phyloP scores from a whole-genome alignment of 2,797 vertebrate genomes.

The Antrozous pallidus region DNA sequence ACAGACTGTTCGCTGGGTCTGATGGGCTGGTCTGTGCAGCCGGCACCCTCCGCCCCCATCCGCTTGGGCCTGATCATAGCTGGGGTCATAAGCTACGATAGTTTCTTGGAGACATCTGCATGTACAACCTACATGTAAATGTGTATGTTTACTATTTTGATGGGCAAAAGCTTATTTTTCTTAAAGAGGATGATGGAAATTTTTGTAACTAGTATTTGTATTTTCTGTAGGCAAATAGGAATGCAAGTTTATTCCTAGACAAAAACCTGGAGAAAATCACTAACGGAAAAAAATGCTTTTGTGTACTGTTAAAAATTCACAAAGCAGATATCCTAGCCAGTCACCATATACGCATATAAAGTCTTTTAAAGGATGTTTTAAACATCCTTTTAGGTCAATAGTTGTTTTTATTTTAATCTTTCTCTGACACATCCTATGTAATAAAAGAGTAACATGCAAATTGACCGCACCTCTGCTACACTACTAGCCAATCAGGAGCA shows the following conservation, averaged over 20 bases:
- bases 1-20: background rate
- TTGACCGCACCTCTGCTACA: no score
- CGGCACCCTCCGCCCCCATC: background rate
- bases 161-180: background rate
- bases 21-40: background rate
- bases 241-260: background rate
- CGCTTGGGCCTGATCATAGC: background rate
- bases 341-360: background rate
- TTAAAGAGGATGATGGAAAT: background rate
- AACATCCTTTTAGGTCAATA: background rate
- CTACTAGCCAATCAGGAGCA: no score
- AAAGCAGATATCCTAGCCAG: background rate
- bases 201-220: background rate
- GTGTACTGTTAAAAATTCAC: background rate
- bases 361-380: slow-evolving; percentile 14
- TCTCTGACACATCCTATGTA: no score
- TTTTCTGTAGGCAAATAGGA: slow-evolving; percentile 27
- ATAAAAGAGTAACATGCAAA: no score
- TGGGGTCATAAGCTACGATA: background rate
- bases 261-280: background rate
- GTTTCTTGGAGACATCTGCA: background rate
- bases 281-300: slow-evolving; percentile 2
- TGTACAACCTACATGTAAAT: background rate
- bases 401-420: background rate
- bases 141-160: background rate